Conservation (phyloP, 2,797 vertebrate species). For the Cetoscarus ocellatus region DNA sequence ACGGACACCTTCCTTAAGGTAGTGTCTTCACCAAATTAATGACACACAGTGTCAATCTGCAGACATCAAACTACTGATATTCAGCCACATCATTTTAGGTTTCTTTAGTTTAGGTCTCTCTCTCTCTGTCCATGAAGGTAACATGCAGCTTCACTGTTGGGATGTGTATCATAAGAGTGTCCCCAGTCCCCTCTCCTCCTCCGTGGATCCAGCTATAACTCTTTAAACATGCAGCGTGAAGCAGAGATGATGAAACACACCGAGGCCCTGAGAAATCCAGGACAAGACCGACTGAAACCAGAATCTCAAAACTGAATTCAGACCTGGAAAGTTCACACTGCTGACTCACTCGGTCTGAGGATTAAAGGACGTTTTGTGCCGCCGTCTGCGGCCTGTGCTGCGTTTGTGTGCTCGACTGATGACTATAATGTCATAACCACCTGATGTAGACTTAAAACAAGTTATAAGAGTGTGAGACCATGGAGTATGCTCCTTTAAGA, state of each 20-base stretch:
- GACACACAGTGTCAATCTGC: neutral
- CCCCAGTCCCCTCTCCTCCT: neutral
- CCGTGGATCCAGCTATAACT: neutral
- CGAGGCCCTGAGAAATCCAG: neutral
- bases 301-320: conserved; percentile 3
- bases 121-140: neutral
- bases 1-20: neutral
- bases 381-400: too few relatives aligned
- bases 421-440: too few relatives aligned
- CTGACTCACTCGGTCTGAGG: neutral
- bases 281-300: neutral
- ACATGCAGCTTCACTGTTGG: neutral
- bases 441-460: too few relatives aligned
- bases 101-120: neutral
- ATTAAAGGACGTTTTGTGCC: too few relatives aligned
- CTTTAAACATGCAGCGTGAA: neutral
- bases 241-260: conserved; percentile 4
- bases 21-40: neutral
- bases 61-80: neutral
- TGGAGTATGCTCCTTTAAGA: too few relatives aligned
- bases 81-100: neutral
- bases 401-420: too few relatives aligned
- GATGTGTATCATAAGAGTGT: neutral
- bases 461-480: too few relatives aligned
- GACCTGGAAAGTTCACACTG: neutral